Evolutionary conservation across 2,113 vertebrate genomes (phyloP), one percentile per base, ranked within the genome.

Genomic region (Nettapus auritus): DNA sequence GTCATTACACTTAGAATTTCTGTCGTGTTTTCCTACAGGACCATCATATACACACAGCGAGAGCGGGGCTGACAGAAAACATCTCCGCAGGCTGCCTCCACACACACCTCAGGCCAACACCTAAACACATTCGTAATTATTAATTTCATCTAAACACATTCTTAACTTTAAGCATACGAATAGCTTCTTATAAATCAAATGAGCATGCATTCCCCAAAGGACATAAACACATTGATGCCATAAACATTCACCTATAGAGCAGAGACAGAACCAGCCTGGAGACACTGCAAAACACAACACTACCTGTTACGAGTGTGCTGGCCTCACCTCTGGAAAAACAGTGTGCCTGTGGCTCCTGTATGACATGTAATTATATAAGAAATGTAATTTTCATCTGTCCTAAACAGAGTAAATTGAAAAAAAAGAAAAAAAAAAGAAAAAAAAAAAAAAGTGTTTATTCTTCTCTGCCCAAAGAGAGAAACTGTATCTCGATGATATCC

Each of bases 1-100:
- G 83, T 81, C 92, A 96, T 86, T 96, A 62, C 94, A 97, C 73
- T 33, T 40, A 22, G 20, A 88, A 68, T 64, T 79, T 53, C 48
- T 8, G 0, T 48, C 17, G 0, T 31, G 3, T 82, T 90, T 89
- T 85, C 46, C 63, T 44, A 6, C 31, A 36, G 34, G 53, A 64
- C 7, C 31, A 8, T 11, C 3, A 0, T 28, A 63, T 2, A 42
- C 23, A 38, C 14, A 33, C 22, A 42, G 36, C 0, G 0, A 60
- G 53, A 52, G 56, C 64, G 25, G 34, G 20, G 52, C 52, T 25
- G 20, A 59, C n/a, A 84, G 64, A 53, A 81, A 75, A 71, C 2
- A 0, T 69, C 52, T 68, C 42, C 50, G 74, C 48, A 34, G 9
- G 28, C 55, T 53, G 29, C 56, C 52, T 33, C 36, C 44, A 55